phyloP scores from a whole-genome alignment of 2,888 invertebrate species.

The Cyrtodaria siliqua region DNA sequence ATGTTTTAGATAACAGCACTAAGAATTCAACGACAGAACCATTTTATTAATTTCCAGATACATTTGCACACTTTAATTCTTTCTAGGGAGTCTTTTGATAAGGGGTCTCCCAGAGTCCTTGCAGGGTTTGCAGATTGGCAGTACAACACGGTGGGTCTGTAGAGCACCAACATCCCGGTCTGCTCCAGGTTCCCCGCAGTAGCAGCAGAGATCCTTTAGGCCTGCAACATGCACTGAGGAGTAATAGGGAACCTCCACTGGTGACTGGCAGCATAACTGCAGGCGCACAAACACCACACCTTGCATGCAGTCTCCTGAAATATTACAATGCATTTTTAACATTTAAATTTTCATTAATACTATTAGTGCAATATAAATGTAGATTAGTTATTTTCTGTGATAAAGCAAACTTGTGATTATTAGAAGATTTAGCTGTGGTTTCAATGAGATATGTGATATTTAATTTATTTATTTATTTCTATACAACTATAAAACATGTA shows the following conservation, averaged over 20 bases:
- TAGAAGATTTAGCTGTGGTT: conserved; percentile 17
- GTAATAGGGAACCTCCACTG: conserved; percentile 27
- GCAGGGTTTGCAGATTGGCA: conserved; percentile 16
- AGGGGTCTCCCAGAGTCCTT: conserved; percentile 10
- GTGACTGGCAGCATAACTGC: conserved; percentile 28
- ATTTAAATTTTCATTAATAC: conserved; percentile 17
- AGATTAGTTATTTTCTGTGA: conserved; percentile 25
- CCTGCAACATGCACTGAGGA: conserved; percentile 23
- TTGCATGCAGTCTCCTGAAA: conserved; percentile 35
- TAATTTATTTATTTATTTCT: conserved; percentile 27
- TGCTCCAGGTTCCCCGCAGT: conserved; percentile 26
- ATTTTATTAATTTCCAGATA: conserved; percentile 1
- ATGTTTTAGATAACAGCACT: too few species aligned
- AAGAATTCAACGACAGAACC: too few species aligned
- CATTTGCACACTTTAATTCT: neutral
- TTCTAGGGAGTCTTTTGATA: conserved; percentile 11
- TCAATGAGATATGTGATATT: conserved; percentile 19
- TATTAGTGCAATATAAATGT: conserved; percentile 28
- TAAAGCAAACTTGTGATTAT: conserved; percentile 9
- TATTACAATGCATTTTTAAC: conserved; percentile 31
- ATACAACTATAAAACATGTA: conserved; percentile 29
- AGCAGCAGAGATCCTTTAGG: conserved; percentile 25
- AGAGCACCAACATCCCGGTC: conserved; percentile 17
- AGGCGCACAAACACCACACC: conserved; percentile 33
- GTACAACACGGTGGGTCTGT: conserved; percentile 10